Base-by-base conservation (phyloP, 2,797 vertebrate genomes). In the Malacoctenus gilli region DNA sequence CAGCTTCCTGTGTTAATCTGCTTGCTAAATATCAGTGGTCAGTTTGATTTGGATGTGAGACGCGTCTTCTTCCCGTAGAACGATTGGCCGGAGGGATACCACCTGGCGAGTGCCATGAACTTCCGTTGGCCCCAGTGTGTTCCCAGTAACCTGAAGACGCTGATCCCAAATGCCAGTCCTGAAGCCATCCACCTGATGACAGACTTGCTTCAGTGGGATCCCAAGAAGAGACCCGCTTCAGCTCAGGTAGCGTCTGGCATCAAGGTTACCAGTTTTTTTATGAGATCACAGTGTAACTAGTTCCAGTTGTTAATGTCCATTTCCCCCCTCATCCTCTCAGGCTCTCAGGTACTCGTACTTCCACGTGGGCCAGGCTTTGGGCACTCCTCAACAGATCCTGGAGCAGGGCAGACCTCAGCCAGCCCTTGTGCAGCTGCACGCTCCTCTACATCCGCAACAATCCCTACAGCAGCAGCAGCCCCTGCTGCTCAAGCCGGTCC, bases 61-160 rank as follows among this genome's bases (percentile, higher is more conserved):
- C 32, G 12, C 31, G 11, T 49, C 13, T 44, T 47, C 18, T 59
- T 10, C 34, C 16, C 77, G 9, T 59, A 99, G 97, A 94, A 86
- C 35, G 95, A 99, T 62, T 99, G 97, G 97, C 87, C 93, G 0
- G 96, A 99, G 79, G 96, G 95, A 49, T 94, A 92, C 83, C 95
- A 96, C 66, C 92, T 99, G 52, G 95, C 96, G 1, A 88, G 90
- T 59, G 89, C 92, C 3, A 99, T 99, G 95, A 97, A 94, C 64
- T 99, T 99, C 87, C 95, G 94, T 52, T 99, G 98, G 88, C 97
- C 97, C 31, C 97, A 98, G 10, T 98, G 95, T 80, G 92, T 98
- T 58, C 93, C 95, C 32, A 95, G 93, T 80, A 95, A 94, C 69
- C 85, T 99, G 42, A 97, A 95, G 88, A 95, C 94, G 12, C 93